These are phyloP conservation scores for Nymphalis urticae DNA, from an alignment of 2,888 invertebrate species.

Conservation along the genomic window DNA sequence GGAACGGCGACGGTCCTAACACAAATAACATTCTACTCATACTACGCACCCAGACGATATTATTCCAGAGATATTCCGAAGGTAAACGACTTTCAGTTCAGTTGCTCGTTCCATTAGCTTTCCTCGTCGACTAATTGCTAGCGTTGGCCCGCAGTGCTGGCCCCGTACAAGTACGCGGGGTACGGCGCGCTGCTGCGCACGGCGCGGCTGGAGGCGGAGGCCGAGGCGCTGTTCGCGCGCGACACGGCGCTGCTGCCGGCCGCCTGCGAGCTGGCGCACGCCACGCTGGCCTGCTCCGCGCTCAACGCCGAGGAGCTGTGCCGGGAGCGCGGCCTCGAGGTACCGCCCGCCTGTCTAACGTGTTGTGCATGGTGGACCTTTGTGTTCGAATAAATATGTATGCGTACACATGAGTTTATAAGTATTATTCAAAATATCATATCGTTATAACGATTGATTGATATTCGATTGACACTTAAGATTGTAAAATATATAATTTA, in stretches of 20 bases:
- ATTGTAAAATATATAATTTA: too few species aligned
- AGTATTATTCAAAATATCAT: too few species aligned
- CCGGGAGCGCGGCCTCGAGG: conserved; percentile 95
- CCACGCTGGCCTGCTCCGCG: conserved; percentile 97
- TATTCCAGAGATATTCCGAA: conserved; percentile 94
- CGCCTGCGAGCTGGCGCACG: conserved; percentile 96
- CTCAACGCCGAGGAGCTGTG: conserved; percentile 98
- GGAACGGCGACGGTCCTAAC: conserved; percentile 94
- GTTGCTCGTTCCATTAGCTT: background rate
- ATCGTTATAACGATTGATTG: too few species aligned
- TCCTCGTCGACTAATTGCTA: background rate
- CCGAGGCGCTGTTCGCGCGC: conserved; percentile 92
- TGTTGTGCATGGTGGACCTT: background rate
- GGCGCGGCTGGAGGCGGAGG: conserved; percentile 95
- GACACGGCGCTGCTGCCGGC: conserved; percentile 87
- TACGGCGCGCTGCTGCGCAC: conserved; percentile 98
- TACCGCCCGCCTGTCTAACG: conserved; percentile 46
- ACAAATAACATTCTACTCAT: conserved; percentile 96
- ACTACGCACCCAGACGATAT: conserved; percentile 95
- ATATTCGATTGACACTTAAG: too few species aligned
- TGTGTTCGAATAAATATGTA: background rate
- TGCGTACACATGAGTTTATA: background rate
- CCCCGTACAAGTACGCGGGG: conserved; percentile 99
- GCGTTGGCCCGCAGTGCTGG: conserved; percentile 83
- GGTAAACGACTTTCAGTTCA: conserved; percentile 74